Evolutionary conservation across 2,888 invertebrate genomes (phyloP), one percentile per base, ranked within the genome.

Genomic region (Sarcophaga subvicina): DNA sequence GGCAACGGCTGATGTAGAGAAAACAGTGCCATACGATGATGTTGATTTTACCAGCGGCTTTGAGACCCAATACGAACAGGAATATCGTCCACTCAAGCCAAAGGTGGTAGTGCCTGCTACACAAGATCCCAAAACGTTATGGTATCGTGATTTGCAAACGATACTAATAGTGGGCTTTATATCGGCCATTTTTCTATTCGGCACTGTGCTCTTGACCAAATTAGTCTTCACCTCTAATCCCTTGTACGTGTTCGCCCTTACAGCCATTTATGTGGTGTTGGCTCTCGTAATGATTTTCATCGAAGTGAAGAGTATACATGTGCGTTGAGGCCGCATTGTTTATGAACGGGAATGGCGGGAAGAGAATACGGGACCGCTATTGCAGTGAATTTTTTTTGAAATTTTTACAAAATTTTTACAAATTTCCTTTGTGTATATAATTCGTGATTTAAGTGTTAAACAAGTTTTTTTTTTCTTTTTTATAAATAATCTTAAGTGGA

Each of bases 41-140:
- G 84, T 91, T 12, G 92, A 92, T 59, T 92, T 92, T 60, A 90
- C 88, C 70, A 92, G 92, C 83, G 92, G 92, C 67, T 92, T 88
- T 79, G 91, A 91, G 88, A 91, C 90, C 17, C 91, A 91, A 79
- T 91, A 91, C 86, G 87, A 81, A 20, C 89, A 91, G 83, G 92
- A 92, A 85, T 92, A 92, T 73, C 90, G 92, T 45, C 91, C 90
- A 0, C 47, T 91, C 3, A 89, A 89, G n/a, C 88, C 89, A 22
- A 82, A 89, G 0, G 83, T 82, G 59, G 71, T 12, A 0, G 88
- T 91, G 8, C 89, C 90, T 3, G 88, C 90, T 4, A 89, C 89
- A 54, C 82, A 87, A 77, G 89, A 91, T 79, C 89, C 88, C 10
- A 81, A 85, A 2, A 76, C 88, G 3, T 90, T 90, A 70, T 92